Conservation (phyloP, 2,797 vertebrate species). For the Diceros bicornis region DNA sequence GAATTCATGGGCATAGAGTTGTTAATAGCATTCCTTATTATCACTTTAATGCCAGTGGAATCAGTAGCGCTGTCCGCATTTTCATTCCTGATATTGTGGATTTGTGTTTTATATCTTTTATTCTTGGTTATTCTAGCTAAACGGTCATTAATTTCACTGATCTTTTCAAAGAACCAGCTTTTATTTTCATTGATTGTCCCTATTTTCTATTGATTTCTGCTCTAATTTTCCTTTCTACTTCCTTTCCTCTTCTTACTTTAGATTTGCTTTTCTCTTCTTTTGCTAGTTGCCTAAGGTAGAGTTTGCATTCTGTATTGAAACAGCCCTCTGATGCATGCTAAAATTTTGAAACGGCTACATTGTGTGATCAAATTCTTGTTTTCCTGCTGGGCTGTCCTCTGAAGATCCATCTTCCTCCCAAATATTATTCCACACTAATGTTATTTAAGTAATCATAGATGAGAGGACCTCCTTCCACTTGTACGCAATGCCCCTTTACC, state of each 20-base stretch:
- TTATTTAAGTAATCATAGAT: neutral
- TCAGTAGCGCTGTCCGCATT: neutral
- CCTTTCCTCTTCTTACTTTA: neutral
- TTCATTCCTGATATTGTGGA: neutral
- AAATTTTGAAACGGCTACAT: neutral
- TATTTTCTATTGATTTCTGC: neutral
- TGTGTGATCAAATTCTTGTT: neutral
- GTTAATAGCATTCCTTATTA: conserved; percentile 32
- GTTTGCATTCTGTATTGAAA: neutral
- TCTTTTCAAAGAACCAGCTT: neutral
- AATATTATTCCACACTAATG: neutral
- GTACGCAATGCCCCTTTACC: neutral
- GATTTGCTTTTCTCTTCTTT: neutral
- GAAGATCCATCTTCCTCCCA: neutral
- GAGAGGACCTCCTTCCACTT: neutral
- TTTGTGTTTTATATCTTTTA: neutral
- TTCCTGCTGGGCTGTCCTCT: neutral
- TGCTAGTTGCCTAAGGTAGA: neutral
- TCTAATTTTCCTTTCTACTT: neutral
- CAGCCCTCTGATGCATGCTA: neutral
- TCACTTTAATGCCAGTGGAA: neutral
- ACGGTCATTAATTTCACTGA: neutral
- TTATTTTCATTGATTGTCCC: neutral
- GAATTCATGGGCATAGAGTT: neutral
- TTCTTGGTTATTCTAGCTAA: neutral